Conservation (phyloP, 1,140 invertebrate species). For the Capitella teleta region DNA sequence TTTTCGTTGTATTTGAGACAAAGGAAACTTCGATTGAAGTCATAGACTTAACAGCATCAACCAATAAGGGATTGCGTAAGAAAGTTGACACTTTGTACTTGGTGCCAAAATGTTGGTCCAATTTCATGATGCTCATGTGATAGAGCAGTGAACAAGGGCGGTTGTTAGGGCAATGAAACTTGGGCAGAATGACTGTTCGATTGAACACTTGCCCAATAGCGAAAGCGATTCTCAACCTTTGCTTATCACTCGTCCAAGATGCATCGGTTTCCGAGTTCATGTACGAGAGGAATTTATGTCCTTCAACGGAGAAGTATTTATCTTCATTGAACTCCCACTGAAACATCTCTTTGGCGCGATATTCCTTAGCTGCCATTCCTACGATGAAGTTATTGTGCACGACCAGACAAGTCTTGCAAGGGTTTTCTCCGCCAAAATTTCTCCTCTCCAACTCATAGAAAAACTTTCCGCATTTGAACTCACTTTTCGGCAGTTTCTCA, state of each 20-base stretch:
- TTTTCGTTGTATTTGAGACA: no score
- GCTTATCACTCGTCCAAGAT: neutral
- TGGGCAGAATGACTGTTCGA: conserved; percentile 7
- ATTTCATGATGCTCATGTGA: no score
- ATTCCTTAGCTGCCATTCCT: conserved; percentile 1
- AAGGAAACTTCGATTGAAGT: no score
- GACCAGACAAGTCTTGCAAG: neutral
- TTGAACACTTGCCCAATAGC: neutral
- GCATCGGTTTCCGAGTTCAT: neutral
- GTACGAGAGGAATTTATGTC: conserved; percentile 1
- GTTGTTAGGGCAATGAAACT: conserved; percentile 6
- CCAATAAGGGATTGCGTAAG: no score
- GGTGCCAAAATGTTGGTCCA: no score
- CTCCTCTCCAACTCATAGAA: neutral
- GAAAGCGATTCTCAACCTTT: neutral
- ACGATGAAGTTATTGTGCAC: conserved; percentile 10
- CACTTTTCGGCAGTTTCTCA: no score
- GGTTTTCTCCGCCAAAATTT: no score
- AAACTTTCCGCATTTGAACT: neutral
- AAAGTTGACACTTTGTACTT: no score
- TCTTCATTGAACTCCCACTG: conserved; percentile 1
- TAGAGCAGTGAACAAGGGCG: no score
- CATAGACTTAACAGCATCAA: no score
- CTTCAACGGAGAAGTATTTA: conserved; percentile 1
- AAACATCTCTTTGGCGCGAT: conserved; percentile 1